Evolutionary conservation across 2,113 vertebrate species (phyloP).

Genomic region (Amphilophus citrinellus): DNA sequence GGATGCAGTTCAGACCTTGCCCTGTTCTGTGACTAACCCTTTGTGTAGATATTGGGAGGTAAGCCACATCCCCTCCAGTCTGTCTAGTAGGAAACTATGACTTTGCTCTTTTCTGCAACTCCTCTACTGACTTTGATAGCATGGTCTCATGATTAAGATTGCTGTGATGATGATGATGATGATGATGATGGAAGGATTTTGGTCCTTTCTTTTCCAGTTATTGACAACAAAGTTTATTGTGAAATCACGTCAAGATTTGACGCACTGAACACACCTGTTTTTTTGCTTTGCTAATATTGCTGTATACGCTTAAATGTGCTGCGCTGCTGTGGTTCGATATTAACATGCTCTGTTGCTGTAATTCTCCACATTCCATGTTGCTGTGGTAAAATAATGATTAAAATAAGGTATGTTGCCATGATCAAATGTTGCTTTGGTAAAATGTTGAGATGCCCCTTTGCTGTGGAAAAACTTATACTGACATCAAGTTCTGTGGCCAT

Average conservation of each 20-base stretch:
- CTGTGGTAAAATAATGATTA: constrained; percentile 24
- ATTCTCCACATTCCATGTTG: constrained; percentile 29
- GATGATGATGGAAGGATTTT: constrained; percentile 14
- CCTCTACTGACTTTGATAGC: constrained; percentile 27
- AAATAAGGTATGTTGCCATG: constrained; percentile 19
- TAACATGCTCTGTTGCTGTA: constrained; percentile 14
- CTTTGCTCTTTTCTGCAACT: constrained; percentile 30
- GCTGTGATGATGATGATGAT: constrained; percentile 1
- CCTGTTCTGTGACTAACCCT: constrained; percentile 12
- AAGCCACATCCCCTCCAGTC: constrained; percentile 17
- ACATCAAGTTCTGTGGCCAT: constrained; percentile 25
- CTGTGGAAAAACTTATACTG: constrained; percentile 30
- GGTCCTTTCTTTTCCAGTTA: constrained; percentile 32
- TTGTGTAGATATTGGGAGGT: constrained; percentile 47
- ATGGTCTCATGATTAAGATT: constrained; percentile 26
- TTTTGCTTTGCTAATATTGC: constrained; percentile 48
- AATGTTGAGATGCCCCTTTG: constrained; percentile 18
- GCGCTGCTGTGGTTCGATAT: constrained; percentile 57
- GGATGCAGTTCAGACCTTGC: background rate
- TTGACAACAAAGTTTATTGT: constrained; percentile 37
- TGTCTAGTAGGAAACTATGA: constrained; percentile 23
- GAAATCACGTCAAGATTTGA: constrained; percentile 47
- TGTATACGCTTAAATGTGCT: constrained; percentile 36
- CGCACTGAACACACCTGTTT: constrained; percentile 24
- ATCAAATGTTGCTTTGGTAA: constrained; percentile 41